Conservation (phyloP, 2,113 vertebrate genomes). For the Heloderma charlesbogerti region DNA sequence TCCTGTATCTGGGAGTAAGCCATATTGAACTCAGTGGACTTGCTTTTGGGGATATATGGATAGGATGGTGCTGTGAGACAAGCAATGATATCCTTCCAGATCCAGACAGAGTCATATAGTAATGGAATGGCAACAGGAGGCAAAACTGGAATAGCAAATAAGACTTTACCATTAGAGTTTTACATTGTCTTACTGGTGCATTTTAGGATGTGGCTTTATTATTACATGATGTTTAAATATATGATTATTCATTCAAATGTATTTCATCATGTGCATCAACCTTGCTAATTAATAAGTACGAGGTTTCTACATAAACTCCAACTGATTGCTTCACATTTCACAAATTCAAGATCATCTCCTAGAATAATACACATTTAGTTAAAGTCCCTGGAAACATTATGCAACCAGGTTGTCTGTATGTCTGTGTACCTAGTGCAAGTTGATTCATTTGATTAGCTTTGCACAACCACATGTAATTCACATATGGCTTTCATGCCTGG, state of each 20-base stretch:
- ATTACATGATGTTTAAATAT: background rate
- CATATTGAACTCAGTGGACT: background rate
- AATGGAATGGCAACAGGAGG: background rate
- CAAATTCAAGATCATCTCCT: background rate
- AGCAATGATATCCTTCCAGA: background rate
- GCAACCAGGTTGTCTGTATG: background rate
- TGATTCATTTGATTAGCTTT: background rate
- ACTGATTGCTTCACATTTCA: background rate
- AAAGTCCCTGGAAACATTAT: background rate
- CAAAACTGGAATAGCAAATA: slow-evolving; percentile 12
- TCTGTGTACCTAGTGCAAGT: background rate
- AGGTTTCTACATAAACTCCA: background rate
- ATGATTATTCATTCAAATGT: background rate
- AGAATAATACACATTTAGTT: background rate
- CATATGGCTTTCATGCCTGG: background rate
- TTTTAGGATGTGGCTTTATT: background rate
- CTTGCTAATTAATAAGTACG: background rate
- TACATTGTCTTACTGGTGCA: background rate
- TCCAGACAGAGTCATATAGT: slow-evolving; percentile 15
- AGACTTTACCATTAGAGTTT: background rate
- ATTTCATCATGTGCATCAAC: background rate
- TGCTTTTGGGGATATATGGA: background rate
- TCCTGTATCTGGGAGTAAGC: background rate
- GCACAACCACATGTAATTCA: background rate
- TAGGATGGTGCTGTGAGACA: too few relatives aligned